Base-by-base conservation (phyloP, 2,797 vertebrate genomes). In the Aulostomus chinensis region DNA sequence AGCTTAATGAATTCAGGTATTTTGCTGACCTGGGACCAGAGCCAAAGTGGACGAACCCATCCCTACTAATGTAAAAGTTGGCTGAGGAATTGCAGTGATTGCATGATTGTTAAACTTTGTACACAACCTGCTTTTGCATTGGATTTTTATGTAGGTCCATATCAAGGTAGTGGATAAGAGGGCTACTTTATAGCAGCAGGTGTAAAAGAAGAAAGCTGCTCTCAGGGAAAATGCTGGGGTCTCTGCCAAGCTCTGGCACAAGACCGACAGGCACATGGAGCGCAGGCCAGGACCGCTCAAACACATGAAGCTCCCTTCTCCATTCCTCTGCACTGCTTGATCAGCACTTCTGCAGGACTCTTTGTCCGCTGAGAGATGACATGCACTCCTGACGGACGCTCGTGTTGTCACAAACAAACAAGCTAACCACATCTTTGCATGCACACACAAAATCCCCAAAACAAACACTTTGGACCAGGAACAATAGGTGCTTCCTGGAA, bases 401-500 rank as follows among this genome's bases (percentile, higher is more conserved):
- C 15, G 21, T 14, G 11, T 21, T 21, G 12, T 25, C 48, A 32
- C 40, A 73, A 57, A 68, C 53, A 57, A 31, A 52, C 35, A 67
- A 43, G 50, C 58, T 77, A 46, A 55, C 42, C 26, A 13, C 25
- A 59, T 53, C 35, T 55, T 41, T 35, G 32, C 29, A 68, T 25
- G 7, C 17, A 50, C 37, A 80, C 61, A 76, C 81, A 78, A 59
- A 47, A 11, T 4, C 5, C 21, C 41, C 35, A 63, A 75, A 75
- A 52, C 37, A 60, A 76, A 55, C 22, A 14, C 42, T 68, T 36
- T 52, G 9, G n/a, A 30, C 34, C 4, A 9, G 43, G 26, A 76
- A 81, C 71, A 83, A 81, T 35, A 66, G 57, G 9, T 20, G 36
- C 41, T 69, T 76, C 58, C 68, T 67, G 48, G 21, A 52, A 45